These are phyloP conservation scores for Notolepis coatsorum DNA, from an alignment of 2,797 vertebrate genomes.

Conservation along the genomic window DNA sequence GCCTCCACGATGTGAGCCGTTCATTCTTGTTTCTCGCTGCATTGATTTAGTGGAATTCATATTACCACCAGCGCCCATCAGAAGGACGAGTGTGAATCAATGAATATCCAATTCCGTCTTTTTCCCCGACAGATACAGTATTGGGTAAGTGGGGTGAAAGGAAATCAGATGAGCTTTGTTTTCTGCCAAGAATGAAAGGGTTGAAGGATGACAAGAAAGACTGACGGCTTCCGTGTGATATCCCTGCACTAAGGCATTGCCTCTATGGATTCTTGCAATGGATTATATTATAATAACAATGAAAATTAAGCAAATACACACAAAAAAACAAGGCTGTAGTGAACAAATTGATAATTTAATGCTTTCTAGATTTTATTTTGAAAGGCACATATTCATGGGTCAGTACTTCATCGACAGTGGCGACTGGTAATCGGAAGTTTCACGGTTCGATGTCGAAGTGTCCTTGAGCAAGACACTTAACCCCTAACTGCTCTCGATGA, in stretches of 20 bases:
- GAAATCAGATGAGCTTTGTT: constrained; percentile 35
- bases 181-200: constrained; percentile 29
- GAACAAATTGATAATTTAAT: no score
- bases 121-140: constrained; percentile 13
- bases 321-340: background rate
- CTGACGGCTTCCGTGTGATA: background rate
- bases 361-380: no score
- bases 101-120: constrained; percentile 51
- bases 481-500: no score
- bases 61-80: constrained; percentile 37
- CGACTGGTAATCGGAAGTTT: no score
- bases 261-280: background rate
- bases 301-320: background rate
- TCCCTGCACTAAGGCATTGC: background rate
- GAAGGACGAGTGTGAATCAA: constrained; percentile 39
- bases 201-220: constrained; percentile 8
- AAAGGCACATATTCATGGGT: no score
- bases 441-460: no score
- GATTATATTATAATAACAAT: background rate
- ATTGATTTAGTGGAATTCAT: constrained; percentile 49
- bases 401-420: no score
- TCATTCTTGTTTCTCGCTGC: constrained; percentile 18
- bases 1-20: constrained; percentile 17
- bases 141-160: constrained; percentile 20
- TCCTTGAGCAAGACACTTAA: no score